phyloP scores from a whole-genome alignment of 2,888 invertebrate species.

The Spilarctia lutea region DNA sequence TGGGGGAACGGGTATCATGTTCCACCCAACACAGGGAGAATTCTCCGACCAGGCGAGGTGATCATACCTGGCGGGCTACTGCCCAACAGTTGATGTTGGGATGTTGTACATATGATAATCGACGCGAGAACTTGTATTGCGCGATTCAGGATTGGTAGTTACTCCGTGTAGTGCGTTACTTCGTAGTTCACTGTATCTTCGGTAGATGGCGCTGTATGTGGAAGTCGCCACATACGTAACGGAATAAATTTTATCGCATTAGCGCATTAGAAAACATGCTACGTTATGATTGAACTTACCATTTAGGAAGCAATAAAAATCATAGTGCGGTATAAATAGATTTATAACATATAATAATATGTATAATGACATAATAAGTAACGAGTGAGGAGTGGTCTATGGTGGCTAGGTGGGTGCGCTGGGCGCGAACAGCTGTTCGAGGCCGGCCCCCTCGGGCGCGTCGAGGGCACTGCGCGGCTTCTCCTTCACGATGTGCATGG shows the following conservation, averaged over 20 bases:
- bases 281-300: background rate
- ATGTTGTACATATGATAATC: too few relatives aligned
- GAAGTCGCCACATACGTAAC: too few relatives aligned
- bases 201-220: too few relatives aligned
- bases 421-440: slow-evolving; percentile 72
- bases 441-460: slow-evolving; percentile 67
- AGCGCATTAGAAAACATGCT: background rate
- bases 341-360: slow-evolving; percentile 59
- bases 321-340: slow-evolving; percentile 63
- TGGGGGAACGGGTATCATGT: too few relatives aligned
- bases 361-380: slow-evolving; percentile 62
- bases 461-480: slow-evolving; percentile 73
- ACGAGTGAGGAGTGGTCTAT: slow-evolving; percentile 30
- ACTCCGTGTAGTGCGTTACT: too few relatives aligned
- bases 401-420: slow-evolving; percentile 69
- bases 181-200: too few relatives aligned
- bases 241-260: background rate
- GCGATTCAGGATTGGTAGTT: too few relatives aligned
- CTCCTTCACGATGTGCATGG: slow-evolving; percentile 80
- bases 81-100: too few relatives aligned
- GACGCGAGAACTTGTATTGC: too few relatives aligned
- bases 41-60: too few relatives aligned
- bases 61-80: too few relatives aligned
- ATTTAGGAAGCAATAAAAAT: slow-evolving; percentile 23
- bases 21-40: too few relatives aligned